These are phyloP conservation scores for Neocrepidodera transversa DNA, from an alignment of 2,888 invertebrate species.

Conservation along the genomic window DNA sequence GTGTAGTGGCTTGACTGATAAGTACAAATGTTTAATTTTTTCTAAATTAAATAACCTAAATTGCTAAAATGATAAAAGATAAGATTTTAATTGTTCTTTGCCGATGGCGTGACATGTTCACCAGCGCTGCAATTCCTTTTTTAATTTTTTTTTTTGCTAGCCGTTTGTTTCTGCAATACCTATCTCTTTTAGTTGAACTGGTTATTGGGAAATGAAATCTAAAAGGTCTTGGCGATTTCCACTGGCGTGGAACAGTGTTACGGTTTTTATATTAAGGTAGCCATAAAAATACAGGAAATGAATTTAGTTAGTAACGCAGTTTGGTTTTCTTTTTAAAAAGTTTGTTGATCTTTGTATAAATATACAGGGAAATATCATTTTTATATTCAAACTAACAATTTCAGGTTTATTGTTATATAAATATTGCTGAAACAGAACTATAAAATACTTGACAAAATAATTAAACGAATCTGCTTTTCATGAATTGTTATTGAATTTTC, in stretches of 20 bases:
- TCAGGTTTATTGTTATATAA: no score
- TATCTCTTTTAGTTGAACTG: neutral
- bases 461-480: no score
- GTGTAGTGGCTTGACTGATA: no score
- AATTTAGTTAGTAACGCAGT: neutral
- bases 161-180: neutral
- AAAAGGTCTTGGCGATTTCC: slow-evolving; percentile 11
- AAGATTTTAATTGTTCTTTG: slow-evolving; percentile 5
- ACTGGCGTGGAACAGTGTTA: slow-evolving; percentile 10
- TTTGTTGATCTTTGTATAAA: no score
- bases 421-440: no score
- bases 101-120: neutral
- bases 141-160: neutral
- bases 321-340: neutral
- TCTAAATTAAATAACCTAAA: no score
- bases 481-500: no score
- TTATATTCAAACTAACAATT: no score
- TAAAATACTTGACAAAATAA: no score
- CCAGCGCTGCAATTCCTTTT: neutral
- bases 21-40: no score
- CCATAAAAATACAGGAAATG: slow-evolving; percentile 8
- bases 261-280: neutral
- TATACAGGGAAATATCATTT: no score
- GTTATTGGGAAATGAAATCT: slow-evolving; percentile 16
- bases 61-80: slow-evolving; percentile 9